Base-by-base conservation (phyloP, 2,888 invertebrate genomes). In the Athripsodes cinereus region DNA sequence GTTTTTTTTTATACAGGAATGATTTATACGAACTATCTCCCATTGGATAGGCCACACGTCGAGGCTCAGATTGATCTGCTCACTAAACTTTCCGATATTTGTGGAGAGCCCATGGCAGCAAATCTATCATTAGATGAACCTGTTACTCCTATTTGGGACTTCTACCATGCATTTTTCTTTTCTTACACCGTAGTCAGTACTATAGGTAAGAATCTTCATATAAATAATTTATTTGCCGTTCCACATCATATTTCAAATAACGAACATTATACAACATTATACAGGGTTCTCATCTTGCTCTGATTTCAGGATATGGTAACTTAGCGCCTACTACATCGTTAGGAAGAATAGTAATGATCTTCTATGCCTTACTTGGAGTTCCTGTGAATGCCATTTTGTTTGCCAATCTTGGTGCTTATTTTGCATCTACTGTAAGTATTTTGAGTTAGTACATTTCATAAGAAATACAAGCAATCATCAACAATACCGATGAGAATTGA, bases 101-200 rank as follows among this genome's bases (percentile, higher is more conserved):
- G 91, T 68, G 88, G 86, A 22, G 88, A 87, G 66, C 83, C 88
- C 0, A 83, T 91, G 67, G 81, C 80, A 66, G 81, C 83, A 68
- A 82, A 84, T 67, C 83, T 83, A 1, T 80, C 81, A 0, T 81
- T 81, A 61, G 82, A 84, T 54, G 77, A 74, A 8, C 83, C 85
- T 34, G 75, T 78, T 6, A 83, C 82, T 0, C 78, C 80, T 59
- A 84, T 82, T 68, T 95, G 94, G 94, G 91, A 90, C 68, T 93
- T 90, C 72, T 93, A 92, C 72, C 93, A 94, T 73, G 88, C 93
- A 1, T 86, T 94, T 69, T 93, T 93, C 75, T 94, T 94, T 72
- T 88, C 92, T 2, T 88, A 94, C 67, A 94, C 93, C 16, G 92
- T 93, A 53, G 89, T 92, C 69, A 93, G 92, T 69, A 95, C 94